Evolutionary conservation across 2,888 invertebrate species (phyloP).

Genomic region (Chalcosyrphus nemorum): DNA sequence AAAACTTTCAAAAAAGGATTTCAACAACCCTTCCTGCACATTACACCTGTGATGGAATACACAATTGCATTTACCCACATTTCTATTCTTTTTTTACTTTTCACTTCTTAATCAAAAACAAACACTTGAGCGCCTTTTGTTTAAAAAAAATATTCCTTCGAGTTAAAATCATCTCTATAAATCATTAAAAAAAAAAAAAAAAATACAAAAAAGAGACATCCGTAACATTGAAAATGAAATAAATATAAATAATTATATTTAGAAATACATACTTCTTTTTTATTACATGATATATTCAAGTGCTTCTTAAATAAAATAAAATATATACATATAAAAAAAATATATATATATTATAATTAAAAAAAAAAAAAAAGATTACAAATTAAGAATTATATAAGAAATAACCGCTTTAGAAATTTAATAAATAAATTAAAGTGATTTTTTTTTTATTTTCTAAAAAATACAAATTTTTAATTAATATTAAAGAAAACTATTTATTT

Average conservation of each 20-base stretch:
- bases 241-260: conserved; percentile 73
- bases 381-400: conserved; percentile 71
- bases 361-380: conserved; percentile 69
- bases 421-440: conserved; percentile 65
- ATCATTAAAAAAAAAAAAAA: conserved; percentile 55
- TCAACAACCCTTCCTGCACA: too few relatives aligned
- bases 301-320: conserved; percentile 82
- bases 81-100: not conserved
- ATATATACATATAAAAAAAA: conserved; percentile 76
- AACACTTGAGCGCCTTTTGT: not conserved
- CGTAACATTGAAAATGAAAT: conserved; percentile 55
- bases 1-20: too few relatives aligned
- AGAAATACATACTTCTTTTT: conserved; percentile 78
- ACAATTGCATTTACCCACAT: not conserved
- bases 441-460: conserved; percentile 68
- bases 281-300: conserved; percentile 82
- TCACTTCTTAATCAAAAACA: not conserved
- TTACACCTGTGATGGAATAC: not conserved
- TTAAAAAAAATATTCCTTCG: conserved; percentile 3
- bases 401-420: conserved; percentile 77
- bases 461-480: conserved; percentile 46
- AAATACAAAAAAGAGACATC: conserved; percentile 67
- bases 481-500: conserved; percentile 66
- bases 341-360: conserved; percentile 74
- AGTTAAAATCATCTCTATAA: conserved; percentile 50